Evolutionary conservation across 1,140 invertebrate genomes (phyloP).

Genomic region (Drosophila guanche): DNA sequence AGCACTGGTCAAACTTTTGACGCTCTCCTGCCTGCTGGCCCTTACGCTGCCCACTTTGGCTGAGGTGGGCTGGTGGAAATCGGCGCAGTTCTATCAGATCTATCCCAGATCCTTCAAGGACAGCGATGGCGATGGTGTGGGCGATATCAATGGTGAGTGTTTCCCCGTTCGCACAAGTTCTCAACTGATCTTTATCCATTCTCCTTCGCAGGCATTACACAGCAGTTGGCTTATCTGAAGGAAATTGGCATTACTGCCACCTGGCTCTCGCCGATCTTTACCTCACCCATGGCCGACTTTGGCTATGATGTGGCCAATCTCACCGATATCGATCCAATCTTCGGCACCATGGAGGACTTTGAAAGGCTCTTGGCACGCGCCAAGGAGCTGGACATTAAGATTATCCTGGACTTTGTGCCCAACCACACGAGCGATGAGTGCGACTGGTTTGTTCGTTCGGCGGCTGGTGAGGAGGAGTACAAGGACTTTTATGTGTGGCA

Average conservation of each 20-base stretch:
- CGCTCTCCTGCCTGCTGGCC: constrained; percentile 58
- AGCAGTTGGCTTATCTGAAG: constrained; percentile 87
- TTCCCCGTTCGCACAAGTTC: accelerated
- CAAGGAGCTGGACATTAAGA: constrained; percentile 86
- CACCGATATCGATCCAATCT: constrained; percentile 86
- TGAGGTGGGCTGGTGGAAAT: constrained; percentile 88
- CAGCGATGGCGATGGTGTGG: constrained; percentile 89
- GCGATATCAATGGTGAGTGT: constrained; percentile 87
- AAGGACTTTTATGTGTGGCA: constrained; percentile 89
- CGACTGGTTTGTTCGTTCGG: constrained; percentile 88
- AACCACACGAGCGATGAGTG: constrained; percentile 91
- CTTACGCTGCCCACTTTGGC: constrained; percentile 54
- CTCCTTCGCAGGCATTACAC: constrained; percentile 85
- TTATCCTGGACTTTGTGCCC: constrained; percentile 93
- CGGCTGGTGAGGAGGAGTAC: constrained; percentile 86
- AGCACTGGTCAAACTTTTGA: constrained; percentile 49
- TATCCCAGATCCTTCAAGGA: constrained; percentile 92
- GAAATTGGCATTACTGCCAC: constrained; percentile 87
- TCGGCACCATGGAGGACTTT: constrained; percentile 90
- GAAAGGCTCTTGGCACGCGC: constrained; percentile 86
- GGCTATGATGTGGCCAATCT: constrained; percentile 89
- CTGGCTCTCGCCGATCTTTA: constrained; percentile 87
- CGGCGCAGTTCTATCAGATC: constrained; percentile 90
- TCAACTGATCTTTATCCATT: too few species aligned
- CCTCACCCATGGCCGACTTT: constrained; percentile 86